Percentiles rank a stretch among this genome's conserved stretches.
Evolutionary conservation across 2,888 invertebrate genomes (phyloP).

Genomic region (Aphodius granarius): DNA sequence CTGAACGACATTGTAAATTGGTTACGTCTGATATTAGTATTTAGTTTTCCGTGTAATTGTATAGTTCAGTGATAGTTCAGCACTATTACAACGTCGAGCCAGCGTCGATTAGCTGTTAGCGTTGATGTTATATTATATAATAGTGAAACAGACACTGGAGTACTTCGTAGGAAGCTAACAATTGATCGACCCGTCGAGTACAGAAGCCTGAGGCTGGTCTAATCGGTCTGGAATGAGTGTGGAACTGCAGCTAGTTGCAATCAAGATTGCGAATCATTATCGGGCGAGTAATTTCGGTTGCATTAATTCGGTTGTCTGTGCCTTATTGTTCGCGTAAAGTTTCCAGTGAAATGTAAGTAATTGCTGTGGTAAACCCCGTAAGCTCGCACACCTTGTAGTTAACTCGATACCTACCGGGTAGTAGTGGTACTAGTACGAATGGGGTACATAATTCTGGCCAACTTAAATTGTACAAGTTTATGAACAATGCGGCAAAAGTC

Average conservation of each 20-base stretch:
- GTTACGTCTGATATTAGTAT: too few relatives aligned
- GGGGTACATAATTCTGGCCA: neutral
- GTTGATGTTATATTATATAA: neutral
- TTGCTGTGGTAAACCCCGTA: neutral
- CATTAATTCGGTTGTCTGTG: slow-evolving; percentile 9
- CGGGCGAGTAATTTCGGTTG: neutral
- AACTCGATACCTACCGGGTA: neutral
- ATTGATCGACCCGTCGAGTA: neutral
- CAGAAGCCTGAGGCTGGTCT: neutral
- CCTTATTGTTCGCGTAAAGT: slow-evolving; percentile 5
- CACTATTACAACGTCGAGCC: too few relatives aligned
- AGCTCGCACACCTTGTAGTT: neutral
- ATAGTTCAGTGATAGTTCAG: too few relatives aligned
- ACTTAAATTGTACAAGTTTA: neutral
- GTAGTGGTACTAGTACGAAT: neutral
- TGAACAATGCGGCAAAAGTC: neutral
- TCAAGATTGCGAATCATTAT: slow-evolving; percentile 4
- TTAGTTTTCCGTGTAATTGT: too few relatives aligned
- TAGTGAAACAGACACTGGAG: neutral
- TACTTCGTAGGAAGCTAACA: neutral
- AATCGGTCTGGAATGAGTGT: neutral
- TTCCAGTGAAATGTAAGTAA: neutral
- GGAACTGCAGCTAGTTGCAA: neutral
- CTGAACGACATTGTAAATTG: too few relatives aligned
- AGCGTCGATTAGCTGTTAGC: neutral